Evolutionary conservation across 2,797 vertebrate genomes (phyloP), one percentile per base, ranked within the genome.

Genomic region (Halcyon badia): DNA sequence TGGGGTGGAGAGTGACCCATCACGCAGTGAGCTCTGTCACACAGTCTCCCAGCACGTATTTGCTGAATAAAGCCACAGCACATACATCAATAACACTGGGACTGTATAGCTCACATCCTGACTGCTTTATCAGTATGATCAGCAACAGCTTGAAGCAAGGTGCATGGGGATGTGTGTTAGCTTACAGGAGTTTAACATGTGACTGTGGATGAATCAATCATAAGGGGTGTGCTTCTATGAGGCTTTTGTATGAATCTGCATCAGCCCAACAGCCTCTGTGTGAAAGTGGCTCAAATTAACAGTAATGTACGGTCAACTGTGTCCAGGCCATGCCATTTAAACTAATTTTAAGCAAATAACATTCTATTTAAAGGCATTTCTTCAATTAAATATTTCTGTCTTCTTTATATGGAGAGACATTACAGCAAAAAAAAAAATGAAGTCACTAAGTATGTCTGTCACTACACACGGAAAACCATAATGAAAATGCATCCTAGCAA

Each of bases 301-400:
- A 14, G 66, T 54, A 83, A 76, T 19, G 21, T 72, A 33, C 70
- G 57, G 41, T 94, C n/a, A 71, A 2, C 21, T 83, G 8, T 86
- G 31, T 60, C 31, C 31, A 76, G 14, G 57, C 10, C 4, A 4
- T 24, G 20, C 42, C 48, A 60, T 91, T 96, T n/a, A 91, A 87
- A 87, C 37, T 90, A 60, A 90, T 92, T 87, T 92, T 87, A 94
- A 64, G 44, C 17, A 80, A 73, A 31, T 35, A 73, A 30, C 10
- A 35, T 58, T 58, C 56, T 10, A 56, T 35, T 75, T 52, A 82
- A 77, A 85, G 18, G 4, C 24, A 30, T 39, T 76, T 87, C 26
- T 91, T 60, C 31, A 41, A 87, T 37, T 28, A 68, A 79, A 82
- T 33, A 12, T 80, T 70, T 94, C 6, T 46, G 31, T 61, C 31